Conservation (phyloP, 2,797 vertebrate genomes). For the Todus mexicanus region DNA sequence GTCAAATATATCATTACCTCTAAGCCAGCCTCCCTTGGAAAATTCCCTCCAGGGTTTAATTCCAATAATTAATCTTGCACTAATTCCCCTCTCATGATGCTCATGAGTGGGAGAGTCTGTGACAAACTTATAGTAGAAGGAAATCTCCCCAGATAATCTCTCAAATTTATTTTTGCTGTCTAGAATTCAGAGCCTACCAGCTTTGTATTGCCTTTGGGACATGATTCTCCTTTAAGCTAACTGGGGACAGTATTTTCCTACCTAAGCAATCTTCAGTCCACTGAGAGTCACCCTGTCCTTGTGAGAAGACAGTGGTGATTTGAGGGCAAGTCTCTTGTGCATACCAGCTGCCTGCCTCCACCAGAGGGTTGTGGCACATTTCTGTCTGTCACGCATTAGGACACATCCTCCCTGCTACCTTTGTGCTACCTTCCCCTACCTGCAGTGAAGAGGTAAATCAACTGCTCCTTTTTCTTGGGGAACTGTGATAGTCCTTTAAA, state of each 20-base stretch:
- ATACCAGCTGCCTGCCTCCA: background rate
- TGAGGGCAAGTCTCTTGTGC: background rate
- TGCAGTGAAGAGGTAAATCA: background rate
- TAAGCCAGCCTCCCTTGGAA: background rate
- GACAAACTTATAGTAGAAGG: background rate
- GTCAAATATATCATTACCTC: background rate
- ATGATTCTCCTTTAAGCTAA: background rate
- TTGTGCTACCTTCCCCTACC: background rate
- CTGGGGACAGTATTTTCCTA: background rate
- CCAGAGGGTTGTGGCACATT: background rate
- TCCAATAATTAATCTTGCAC: background rate
- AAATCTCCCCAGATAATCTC: background rate
- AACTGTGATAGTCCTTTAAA: background rate
- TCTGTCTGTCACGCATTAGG: background rate
- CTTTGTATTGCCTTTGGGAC: background rate
- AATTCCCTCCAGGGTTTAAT: constrained; percentile 11
- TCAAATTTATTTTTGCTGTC: background rate
- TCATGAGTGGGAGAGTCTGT: background rate
- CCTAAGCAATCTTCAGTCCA: background rate
- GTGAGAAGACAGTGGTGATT: background rate
- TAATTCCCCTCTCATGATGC: background rate
- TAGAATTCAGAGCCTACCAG: background rate
- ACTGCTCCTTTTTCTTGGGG: background rate
- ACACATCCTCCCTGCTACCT: background rate
- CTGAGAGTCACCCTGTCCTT: background rate